phyloP scores from a whole-genome alignment of 2,113 vertebrate genomes.

The Tachuris rubrigastra region DNA sequence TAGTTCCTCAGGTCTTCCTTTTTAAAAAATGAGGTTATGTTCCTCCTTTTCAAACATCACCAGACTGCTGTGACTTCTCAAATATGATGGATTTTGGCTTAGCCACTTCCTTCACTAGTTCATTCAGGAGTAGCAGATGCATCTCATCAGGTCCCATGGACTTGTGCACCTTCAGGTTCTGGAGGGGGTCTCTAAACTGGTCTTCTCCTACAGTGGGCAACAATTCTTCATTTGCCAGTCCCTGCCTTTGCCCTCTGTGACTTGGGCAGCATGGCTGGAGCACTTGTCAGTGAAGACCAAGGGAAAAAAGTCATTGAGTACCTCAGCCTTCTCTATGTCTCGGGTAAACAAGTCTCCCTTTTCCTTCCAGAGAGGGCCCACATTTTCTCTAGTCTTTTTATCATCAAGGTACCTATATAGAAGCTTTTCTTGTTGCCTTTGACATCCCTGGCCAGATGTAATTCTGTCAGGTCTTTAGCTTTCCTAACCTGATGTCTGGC shows the following conservation, averaged over 20 bases:
- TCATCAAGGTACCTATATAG: neutral
- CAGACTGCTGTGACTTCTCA: neutral
- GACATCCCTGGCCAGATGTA: neutral
- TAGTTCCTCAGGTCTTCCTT: neutral
- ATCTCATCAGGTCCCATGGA: neutral
- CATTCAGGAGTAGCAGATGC: rapidly evolving
- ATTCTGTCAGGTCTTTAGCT: neutral
- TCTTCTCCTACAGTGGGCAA: neutral
- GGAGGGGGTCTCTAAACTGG: neutral
- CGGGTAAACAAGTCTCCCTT: neutral
- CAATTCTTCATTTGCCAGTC: neutral
- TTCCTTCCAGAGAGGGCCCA: neutral
- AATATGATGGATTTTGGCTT: neutral
- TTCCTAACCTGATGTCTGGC: neutral
- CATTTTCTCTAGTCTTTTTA: neutral
- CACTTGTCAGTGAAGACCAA: neutral
- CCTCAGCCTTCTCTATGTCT: neutral
- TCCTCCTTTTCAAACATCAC: neutral
- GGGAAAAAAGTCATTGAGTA: neutral
- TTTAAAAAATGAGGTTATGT: neutral
- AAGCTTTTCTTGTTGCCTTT: neutral
- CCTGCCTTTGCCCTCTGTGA: neutral
- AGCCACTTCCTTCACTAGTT: neutral
- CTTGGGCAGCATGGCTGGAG: neutral
- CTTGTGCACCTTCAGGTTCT: neutral